These are phyloP conservation scores for Oscarella lobularis DNA, from an alignment of 37 sponge, comb jelly and placozoan genomes.

Conservation along the genomic window DNA sequence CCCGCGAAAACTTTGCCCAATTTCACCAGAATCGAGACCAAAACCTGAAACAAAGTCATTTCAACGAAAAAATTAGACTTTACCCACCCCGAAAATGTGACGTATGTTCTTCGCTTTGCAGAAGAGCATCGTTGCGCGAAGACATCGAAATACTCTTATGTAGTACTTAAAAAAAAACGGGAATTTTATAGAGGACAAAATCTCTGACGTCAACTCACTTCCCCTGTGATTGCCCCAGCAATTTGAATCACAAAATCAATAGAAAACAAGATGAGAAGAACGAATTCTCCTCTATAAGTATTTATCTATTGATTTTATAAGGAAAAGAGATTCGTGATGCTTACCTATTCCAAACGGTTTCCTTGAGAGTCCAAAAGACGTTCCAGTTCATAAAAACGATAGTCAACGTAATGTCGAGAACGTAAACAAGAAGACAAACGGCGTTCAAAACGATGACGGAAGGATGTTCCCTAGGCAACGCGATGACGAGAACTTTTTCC, in stretches of 20 bases:
- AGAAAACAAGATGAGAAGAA: constrained; percentile 16
- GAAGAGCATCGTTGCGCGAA: constrained; percentile 30
- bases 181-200: not conserved
- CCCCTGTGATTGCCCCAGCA: constrained; percentile 3
- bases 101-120: constrained; percentile 47
- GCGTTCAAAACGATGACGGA: constrained; percentile 15
- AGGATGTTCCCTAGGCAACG: too few relatives aligned
- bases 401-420: constrained; percentile 17
- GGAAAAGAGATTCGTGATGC: too few relatives aligned
- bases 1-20: constrained; percentile 25
- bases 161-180: constrained; percentile 10
- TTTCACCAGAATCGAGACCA: constrained; percentile 29
- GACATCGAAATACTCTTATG: constrained; percentile 30
- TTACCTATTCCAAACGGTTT: constrained; percentile 23
- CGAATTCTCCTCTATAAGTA: constrained; percentile 18
- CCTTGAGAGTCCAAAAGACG: constrained; percentile 13
- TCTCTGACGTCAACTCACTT: not conserved
- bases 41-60: constrained; percentile 11
- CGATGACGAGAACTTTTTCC: too few relatives aligned
- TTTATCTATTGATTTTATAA: too few relatives aligned
- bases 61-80: not conserved
- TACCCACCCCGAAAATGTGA: constrained; percentile 34
- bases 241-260: constrained; percentile 32
- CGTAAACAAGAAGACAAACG: constrained; percentile 25
- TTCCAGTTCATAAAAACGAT: constrained; percentile 17